These are phyloP conservation scores for Scatophagus argus DNA, from an alignment of 2,113 vertebrate species.

Conservation along the genomic window DNA sequence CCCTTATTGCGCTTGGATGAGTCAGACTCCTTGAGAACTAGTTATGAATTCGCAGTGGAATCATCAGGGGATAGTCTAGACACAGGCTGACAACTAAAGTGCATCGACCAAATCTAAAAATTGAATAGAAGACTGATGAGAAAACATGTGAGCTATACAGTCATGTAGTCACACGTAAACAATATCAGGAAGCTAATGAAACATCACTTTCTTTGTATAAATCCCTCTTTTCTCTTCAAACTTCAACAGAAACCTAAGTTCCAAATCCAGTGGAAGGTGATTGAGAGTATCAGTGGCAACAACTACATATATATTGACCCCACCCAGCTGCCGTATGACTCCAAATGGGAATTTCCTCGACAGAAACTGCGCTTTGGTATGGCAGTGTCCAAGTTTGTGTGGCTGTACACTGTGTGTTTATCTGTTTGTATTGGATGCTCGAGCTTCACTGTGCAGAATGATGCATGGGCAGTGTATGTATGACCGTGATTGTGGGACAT, in stretches of 20 bases:
- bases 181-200: background rate
- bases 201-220: background rate
- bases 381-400: background rate
- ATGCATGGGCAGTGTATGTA: too few species aligned
- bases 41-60: conserved; percentile 36
- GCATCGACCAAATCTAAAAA: conserved; percentile 17
- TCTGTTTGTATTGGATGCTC: background rate
- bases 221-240: conserved; percentile 14
- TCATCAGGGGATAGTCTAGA: conserved; percentile 57
- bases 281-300: conserved; percentile 92
- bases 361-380: conserved; percentile 95
- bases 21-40: conserved; percentile 61
- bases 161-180: background rate
- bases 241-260: conserved; percentile 92
- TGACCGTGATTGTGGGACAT: too few species aligned
- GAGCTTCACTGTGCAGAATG: background rate
- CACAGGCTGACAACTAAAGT: conserved; percentile 39
- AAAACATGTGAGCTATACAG: background rate
- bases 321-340: conserved; percentile 94
- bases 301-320: conserved; percentile 96
- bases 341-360: conserved; percentile 96
- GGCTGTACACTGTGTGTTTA: background rate
- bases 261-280: conserved; percentile 97
- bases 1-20: conserved; percentile 55
- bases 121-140: conserved; percentile 7